These are phyloP conservation scores for Noturus placidus DNA, from an alignment of 2,113 vertebrate genomes.

Conservation along the genomic window DNA sequence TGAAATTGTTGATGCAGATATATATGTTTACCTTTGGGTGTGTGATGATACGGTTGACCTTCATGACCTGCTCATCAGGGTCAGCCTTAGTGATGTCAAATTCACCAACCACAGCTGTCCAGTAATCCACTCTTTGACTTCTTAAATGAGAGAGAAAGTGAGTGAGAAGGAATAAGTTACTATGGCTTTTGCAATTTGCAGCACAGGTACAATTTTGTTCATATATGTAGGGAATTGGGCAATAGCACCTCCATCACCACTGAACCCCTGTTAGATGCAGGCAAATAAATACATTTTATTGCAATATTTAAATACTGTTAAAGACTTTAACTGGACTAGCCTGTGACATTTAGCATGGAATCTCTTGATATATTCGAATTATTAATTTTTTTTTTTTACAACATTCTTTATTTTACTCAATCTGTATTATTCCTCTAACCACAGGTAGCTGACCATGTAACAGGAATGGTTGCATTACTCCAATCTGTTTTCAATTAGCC, in stretches of 20 bases:
- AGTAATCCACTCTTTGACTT: constrained; percentile 82
- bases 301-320: not conserved
- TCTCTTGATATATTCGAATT: not conserved
- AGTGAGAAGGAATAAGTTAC: not conserved
- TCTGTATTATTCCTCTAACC: no score
- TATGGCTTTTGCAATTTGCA: not conserved
- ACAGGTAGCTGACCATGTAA: no score
- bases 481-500: no score
- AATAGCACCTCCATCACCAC: not conserved
- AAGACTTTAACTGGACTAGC: not conserved
- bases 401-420: no score
- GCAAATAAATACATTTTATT: not conserved
- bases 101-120: constrained; percentile 86
- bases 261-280: not conserved
- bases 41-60: constrained; percentile 84
- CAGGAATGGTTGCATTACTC: no score
- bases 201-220: not conserved
- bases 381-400: no score
- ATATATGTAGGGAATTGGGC: not conserved
- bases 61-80: constrained; percentile 74
- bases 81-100: constrained; percentile 79
- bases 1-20: not conserved
- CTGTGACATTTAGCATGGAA: not conserved
- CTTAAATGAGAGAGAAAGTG: constrained; percentile 57
- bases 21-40: constrained; percentile 84